Base-by-base conservation (phyloP, 2,888 invertebrate genomes). In the Camptogramma bilineatum region DNA sequence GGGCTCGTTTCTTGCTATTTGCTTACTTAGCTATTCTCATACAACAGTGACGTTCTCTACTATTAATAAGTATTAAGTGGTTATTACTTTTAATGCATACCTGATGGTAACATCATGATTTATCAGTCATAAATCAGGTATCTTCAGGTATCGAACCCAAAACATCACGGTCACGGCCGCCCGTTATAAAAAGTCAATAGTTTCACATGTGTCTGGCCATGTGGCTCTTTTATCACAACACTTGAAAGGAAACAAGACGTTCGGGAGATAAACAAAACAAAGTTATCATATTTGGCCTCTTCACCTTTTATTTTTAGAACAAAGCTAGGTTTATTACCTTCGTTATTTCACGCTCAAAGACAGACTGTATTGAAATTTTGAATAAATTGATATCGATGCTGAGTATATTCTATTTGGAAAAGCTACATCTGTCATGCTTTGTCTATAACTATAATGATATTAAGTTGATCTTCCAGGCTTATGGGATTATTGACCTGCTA, bases 111-210 rank as follows among this genome's bases (percentile, higher is more conserved):
- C 9, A 34, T 10, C n/a, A 34, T 54, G 17, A 42, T 50, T 52
- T 52, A 19, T 39, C 39, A 18, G 10, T 42, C 47, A 62, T 64
- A 66, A 59, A 60, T n/a, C n/a, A n/a, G n/a, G n/a, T n/a, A n/a
- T 68, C 44, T 58, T 34, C n/a, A 28, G 46, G 31, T 64, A 46
- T 69, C 61, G 51, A 71, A 78, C 77, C 81, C 81, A 67, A 80
- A 77, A 74, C 75, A 77, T 79, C 85, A 87, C 70, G 84, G 86
- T 84, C 87, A 88, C 64, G 87, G 86, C 78, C 81, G 87, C 85
- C 78, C 81, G 78, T 58, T 62, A 68, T 79, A 75, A 78, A 74
- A 71, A 70, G 71, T 72, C 69, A 63, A 76, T 77, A 76, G 76
- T 78, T 79, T 80, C 68, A 83, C 88, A 88, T 84, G 79, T 86